Evolutionary conservation across 2,888 invertebrate genomes (phyloP).

Genomic region (Ochropacha duplaris): DNA sequence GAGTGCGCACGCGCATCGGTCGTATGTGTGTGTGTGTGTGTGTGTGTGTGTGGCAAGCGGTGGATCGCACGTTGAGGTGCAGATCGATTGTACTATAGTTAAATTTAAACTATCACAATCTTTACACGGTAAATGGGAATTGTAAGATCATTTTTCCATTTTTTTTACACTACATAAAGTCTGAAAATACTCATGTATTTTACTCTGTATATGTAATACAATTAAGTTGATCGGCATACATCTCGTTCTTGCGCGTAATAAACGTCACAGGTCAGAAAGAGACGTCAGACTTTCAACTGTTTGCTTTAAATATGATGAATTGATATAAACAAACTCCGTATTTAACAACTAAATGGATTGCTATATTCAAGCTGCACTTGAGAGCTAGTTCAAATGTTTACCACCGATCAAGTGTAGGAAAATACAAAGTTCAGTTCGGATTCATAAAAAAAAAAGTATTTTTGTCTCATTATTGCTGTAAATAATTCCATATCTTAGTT

Average conservation of each 20-base stretch:
- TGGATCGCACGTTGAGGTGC: conserved; percentile 14
- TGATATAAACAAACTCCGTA: too few relatives aligned
- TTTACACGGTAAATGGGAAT: conserved; percentile 26
- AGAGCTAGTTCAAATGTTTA: too few relatives aligned
- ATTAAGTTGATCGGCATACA: not conserved
- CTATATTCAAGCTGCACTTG: too few relatives aligned
- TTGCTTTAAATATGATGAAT: too few relatives aligned
- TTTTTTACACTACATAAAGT: not conserved
- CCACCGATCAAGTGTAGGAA: too few relatives aligned
- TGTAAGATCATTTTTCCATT: conserved; percentile 18
- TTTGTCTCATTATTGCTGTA: not conserved
- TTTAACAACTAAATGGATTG: too few relatives aligned
- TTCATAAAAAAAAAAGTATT: too few relatives aligned
- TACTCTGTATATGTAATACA: not conserved
- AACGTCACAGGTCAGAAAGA: not conserved
- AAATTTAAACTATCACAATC: conserved; percentile 34
- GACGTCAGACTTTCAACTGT: not conserved
- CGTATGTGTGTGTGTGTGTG: not conserved
- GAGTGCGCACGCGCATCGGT: not conserved
- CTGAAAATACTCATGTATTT: not conserved
- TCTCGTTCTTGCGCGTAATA: not conserved
- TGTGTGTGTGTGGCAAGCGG: conserved; percentile 1
- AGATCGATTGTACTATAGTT: conserved; percentile 47
- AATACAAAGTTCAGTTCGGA: too few relatives aligned
- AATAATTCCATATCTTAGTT: not conserved